Conservation (phyloP, 2,888 invertebrate genomes). For the Tromatobia lineatoria region DNA sequence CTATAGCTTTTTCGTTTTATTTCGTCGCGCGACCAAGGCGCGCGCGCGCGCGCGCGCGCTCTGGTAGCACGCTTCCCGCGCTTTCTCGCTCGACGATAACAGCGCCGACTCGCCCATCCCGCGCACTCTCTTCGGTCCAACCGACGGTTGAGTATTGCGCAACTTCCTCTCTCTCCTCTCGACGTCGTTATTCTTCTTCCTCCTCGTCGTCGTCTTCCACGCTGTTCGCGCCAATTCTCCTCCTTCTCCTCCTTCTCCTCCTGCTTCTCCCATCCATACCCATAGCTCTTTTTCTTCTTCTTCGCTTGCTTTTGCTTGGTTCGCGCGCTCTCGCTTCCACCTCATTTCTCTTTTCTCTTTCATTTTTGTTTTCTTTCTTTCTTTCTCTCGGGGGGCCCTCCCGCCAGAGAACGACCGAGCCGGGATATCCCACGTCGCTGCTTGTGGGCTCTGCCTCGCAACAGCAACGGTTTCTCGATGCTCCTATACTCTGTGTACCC, state of each 20-base stretch:
- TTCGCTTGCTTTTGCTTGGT: conserved; percentile 64
- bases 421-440: conserved; percentile 69
- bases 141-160: conserved; percentile 78
- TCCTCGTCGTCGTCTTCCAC: conserved; percentile 57
- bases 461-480: conserved; percentile 74
- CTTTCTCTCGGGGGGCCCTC: conserved; percentile 63
- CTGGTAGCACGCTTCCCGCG: conserved; percentile 56
- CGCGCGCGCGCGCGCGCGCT: too few relatives aligned
- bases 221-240: conserved; percentile 62
- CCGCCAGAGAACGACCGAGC: conserved; percentile 47
- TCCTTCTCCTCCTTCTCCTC: background rate
- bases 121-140: conserved; percentile 65
- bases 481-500: conserved; percentile 44
- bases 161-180: conserved; percentile 73
- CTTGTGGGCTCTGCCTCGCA: conserved; percentile 74
- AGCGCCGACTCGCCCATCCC: conserved; percentile 57
- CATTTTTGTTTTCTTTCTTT: conserved; percentile 45
- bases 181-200: conserved; percentile 35
- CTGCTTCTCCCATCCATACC: conserved; percentile 37
- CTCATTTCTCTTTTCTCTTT: conserved; percentile 67
- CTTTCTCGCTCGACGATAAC: conserved; percentile 65
- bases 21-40: conserved; percentile 47
- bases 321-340: conserved; percentile 65
- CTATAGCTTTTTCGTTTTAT: conserved; percentile 31
- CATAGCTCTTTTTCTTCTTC: conserved; percentile 45